Evolutionary conservation across 2,113 vertebrate species (phyloP), one percentile per base, ranked within the genome.

Genomic region (Cathartes aura): DNA sequence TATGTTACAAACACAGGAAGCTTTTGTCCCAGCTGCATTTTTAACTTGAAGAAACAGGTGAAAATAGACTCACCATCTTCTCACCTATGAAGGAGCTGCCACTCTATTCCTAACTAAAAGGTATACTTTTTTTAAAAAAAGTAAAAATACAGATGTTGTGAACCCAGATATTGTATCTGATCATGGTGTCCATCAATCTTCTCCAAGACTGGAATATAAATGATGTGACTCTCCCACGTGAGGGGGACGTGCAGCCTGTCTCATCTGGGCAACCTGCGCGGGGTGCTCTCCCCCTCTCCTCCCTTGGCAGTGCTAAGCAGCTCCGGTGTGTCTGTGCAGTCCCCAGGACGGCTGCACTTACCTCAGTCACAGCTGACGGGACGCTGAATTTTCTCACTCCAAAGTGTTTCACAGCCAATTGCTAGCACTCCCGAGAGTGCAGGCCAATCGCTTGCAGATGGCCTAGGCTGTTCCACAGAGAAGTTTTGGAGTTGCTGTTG

Each of bases 191-290:
- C 22, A 11, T 55, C 72, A 50, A 2, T 36, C 43, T 76, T 68
- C 55, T 66, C 40, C 29, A 24, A 42, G 74, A 30, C 19, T 38
- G 82, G 32, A 73, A 55, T 47, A 56, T 11, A 59, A 87, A 42
- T 42, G 2, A 32, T 23, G 32, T 27, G n/a, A 32, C 47, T 47
- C 52, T 68, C 16, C 63, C 23, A 5, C 6, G 17, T 0, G 1
- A 15, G 32, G 16, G 13, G 40, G 17, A 14, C 0, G 4, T 70
- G 48, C 7, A 60, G 78, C 50, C 59, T 8, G 2, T 36, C 40
- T 73, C 27, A 23, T 10, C 5, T 5, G 8, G 34, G 14, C 26
- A 36, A 12, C 23, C n/a, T 17, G 26, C 62, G 12, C 0, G 9
- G 22, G 17, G 26, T 11, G 29, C 32, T 27, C 36, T 45, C 73